These are phyloP conservation scores for Leptopterna dolabrata DNA, from an alignment of 2,888 invertebrate genomes.

Conservation along the genomic window DNA sequence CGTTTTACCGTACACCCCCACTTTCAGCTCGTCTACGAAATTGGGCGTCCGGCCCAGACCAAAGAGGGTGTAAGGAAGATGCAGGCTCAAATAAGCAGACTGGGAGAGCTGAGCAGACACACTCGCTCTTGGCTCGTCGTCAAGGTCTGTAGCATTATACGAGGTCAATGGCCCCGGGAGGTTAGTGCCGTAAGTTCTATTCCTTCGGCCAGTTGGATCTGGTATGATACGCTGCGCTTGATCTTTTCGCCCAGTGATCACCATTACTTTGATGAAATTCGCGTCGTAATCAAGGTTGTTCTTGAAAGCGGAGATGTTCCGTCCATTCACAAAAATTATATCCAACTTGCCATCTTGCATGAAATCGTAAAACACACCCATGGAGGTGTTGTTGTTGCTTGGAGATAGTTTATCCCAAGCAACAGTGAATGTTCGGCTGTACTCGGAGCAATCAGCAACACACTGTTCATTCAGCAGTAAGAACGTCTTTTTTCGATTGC, in stretches of 20 bases:
- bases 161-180: constrained; percentile 90
- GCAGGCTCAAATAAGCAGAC: constrained; percentile 91
- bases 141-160: constrained; percentile 89
- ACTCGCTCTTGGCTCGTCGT: constrained; percentile 82
- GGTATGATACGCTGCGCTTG: constrained; percentile 73
- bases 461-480: constrained; percentile 85
- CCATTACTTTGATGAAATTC: constrained; percentile 95
- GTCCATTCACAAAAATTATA: constrained; percentile 80
- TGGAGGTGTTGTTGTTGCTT: constrained; percentile 78
- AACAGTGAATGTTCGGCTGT: constrained; percentile 80
- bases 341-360: constrained; percentile 95
- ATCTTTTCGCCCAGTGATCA: constrained; percentile 85
- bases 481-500: constrained; percentile 59
- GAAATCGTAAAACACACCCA: constrained; percentile 93
- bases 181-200: constrained; percentile 88
- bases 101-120: constrained; percentile 90
- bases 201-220: constrained; percentile 80
- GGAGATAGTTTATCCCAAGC: constrained; percentile 81
- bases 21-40: constrained; percentile 90
- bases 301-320: constrained; percentile 79
- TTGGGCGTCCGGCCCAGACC: constrained; percentile 98
- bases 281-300: constrained; percentile 93
- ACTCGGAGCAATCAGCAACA: constrained; percentile 71
- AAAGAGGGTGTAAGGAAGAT: constrained; percentile 94
- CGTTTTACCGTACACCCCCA: constrained; percentile 72